Base-by-base conservation (phyloP, 2,888 invertebrate species). In the Hedya salicella region DNA sequence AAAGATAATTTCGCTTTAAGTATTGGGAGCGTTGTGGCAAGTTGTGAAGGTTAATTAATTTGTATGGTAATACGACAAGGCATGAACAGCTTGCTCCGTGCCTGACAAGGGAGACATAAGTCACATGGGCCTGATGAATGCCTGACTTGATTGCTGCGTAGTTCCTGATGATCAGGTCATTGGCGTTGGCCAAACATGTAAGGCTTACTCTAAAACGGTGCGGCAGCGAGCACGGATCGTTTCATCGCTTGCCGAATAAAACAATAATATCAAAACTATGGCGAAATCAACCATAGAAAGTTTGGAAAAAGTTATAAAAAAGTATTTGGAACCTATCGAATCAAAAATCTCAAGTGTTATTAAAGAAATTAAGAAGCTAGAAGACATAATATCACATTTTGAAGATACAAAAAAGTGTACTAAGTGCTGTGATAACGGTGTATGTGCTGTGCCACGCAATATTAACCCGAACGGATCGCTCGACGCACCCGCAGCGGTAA, bases 31-130 rank as follows among this genome's bases (percentile, higher is more conserved):
- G 14, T 6, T 25, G n/a, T 56, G 30, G 1, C 30, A 1, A n/a
- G 25, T 32, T 5, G 17, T 17, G 40, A 30, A 30, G 17, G 50
- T 30, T 13, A 49, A 21, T 49, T 49, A 40, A 30, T 60, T 19
- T 39, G 60, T 50, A 60, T 60, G 60, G 40, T 60, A 60, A 60
- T 60, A 48, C 25, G 60, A 60, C 50, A 30, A 60, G 50, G 25
- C 36, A 19, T 21, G 46, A 21, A 46, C 46, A 9, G 36, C 36
- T 48, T 36, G 48, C 21, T 17, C 9, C 16, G 48, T 6, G 59
- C 25, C 25, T 6, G 30, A 44, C 16, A n/a, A 16, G 21, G 44
- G 44, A 17, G 42, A 17, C 17, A 17, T 19, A 44, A 17, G 56
- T 30, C 30, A 57, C 9, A 57, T 25, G 13, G 56, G 5, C 6